These are phyloP conservation scores for Arothron firmamentum DNA, from an alignment of 2,113 vertebrate species.

Conservation along the genomic window DNA sequence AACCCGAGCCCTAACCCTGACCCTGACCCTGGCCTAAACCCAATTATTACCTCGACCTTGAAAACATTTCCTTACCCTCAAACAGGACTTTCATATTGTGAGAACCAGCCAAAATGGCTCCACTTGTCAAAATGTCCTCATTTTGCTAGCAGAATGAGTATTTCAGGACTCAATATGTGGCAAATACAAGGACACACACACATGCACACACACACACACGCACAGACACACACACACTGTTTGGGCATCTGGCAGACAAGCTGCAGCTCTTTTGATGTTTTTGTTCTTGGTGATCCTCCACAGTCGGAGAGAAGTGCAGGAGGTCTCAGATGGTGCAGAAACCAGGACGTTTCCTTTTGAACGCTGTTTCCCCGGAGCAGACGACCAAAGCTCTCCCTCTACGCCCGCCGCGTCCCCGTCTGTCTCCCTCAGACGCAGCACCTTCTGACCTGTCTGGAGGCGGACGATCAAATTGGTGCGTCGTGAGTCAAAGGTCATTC, in stretches of 20 bases:
- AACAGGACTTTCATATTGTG: too few relatives aligned
- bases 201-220: neutral
- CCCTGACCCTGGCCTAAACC: too few relatives aligned
- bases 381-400: neutral
- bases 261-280: conserved; percentile 49
- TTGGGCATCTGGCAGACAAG: conserved; percentile 36
- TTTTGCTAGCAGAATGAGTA: too few relatives aligned
- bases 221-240: conserved; percentile 5
- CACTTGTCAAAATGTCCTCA: too few relatives aligned
- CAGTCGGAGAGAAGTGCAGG: conserved; percentile 6
- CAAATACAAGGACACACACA: too few relatives aligned
- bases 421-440: conserved; percentile 29
- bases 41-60: too few relatives aligned
- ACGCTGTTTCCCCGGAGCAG: conserved; percentile 29
- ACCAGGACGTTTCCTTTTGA: conserved; percentile 35
- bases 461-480: conserved; percentile 33
- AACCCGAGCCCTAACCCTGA: too few relatives aligned
- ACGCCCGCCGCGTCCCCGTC: conserved; percentile 1
- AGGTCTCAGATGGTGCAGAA: conserved; percentile 38
- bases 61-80: too few relatives aligned
- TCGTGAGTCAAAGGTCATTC: conserved; percentile 34
- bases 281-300: conserved; percentile 22
- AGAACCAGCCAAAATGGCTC: too few relatives aligned
- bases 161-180: too few relatives aligned
- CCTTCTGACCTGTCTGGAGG: conserved; percentile 38